phyloP scores from a whole-genome alignment of 2,888 invertebrate genomes.

The Slavum lentiscoides region DNA sequence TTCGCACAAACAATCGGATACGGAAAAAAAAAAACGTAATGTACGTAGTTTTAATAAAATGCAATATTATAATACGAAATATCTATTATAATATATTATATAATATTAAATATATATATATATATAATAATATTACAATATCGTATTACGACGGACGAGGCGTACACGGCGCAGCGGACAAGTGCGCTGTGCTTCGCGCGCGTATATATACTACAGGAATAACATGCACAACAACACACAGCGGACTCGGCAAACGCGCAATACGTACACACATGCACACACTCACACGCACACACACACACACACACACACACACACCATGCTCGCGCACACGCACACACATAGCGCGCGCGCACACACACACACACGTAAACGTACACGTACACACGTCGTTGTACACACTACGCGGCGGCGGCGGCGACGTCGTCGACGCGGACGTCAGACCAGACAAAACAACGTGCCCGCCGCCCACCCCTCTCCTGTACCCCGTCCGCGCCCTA shows the following conservation, averaged over 20 bases:
- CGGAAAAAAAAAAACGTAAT: no score
- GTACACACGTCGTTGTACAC: neutral
- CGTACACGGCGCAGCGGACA: constrained; percentile 18
- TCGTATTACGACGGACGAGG: constrained; percentile 25
- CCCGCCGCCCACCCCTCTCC: neutral
- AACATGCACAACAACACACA: constrained; percentile 48
- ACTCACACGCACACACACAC: neutral
- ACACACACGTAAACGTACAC: neutral
- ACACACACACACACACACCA: neutral
- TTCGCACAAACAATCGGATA: no score
- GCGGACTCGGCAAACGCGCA: constrained; percentile 53
- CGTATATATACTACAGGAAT: constrained; percentile 8
- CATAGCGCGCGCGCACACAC: neutral
- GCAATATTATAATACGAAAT: no score
- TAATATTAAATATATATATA: no score
- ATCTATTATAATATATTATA: neutral
- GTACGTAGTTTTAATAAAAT: no score
- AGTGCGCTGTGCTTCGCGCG: constrained; percentile 32
- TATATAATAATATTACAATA: constrained; percentile 5
- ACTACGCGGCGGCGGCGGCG: neutral
- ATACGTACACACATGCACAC: constrained; percentile 14
- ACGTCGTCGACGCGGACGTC: constrained; percentile 42
- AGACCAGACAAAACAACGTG: constrained; percentile 52
- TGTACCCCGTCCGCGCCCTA: neutral
- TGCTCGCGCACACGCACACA: neutral